These are phyloP conservation scores for Paraescarpia echinospica DNA, from an alignment of 1,140 invertebrate genomes.

Conservation along the genomic window DNA sequence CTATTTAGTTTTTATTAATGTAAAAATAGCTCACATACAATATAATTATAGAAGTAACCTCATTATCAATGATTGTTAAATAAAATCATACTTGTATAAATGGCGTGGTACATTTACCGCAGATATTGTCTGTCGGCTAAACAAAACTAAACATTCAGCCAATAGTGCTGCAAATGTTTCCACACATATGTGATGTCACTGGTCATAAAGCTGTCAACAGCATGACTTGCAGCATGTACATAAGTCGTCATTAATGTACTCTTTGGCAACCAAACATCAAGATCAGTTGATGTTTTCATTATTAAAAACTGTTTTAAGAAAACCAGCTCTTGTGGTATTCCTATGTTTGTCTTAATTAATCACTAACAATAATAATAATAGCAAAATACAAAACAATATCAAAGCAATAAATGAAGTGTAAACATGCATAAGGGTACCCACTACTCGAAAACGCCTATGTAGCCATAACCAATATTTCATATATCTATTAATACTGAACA, in stretches of 20 bases:
- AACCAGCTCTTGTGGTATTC: background rate
- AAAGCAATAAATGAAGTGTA: background rate
- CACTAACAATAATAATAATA: background rate
- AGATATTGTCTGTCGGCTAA: background rate
- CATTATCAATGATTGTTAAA: background rate
- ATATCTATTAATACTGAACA: too few species aligned
- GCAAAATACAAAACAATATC: background rate
- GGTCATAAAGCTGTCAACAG: too few species aligned
- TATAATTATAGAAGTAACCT: background rate
- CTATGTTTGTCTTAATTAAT: background rate
- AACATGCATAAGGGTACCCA: too few species aligned
- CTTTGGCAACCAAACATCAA: background rate
- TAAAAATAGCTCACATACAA: background rate
- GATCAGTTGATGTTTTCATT: background rate
- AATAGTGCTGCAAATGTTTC: too few species aligned
- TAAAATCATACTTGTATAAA: background rate
- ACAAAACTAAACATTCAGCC: too few species aligned
- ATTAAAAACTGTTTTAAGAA: background rate
- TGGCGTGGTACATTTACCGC: background rate
- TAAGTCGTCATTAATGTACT: background rate
- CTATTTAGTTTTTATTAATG: background rate
- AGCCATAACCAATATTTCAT: too few species aligned
- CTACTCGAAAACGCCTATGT: too few species aligned
- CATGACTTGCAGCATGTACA: background rate
- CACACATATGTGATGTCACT: too few species aligned